Evolutionary conservation across 2,888 invertebrate species (phyloP), one percentile per base, ranked within the genome.

Genomic region (Drosophila dives): DNA sequence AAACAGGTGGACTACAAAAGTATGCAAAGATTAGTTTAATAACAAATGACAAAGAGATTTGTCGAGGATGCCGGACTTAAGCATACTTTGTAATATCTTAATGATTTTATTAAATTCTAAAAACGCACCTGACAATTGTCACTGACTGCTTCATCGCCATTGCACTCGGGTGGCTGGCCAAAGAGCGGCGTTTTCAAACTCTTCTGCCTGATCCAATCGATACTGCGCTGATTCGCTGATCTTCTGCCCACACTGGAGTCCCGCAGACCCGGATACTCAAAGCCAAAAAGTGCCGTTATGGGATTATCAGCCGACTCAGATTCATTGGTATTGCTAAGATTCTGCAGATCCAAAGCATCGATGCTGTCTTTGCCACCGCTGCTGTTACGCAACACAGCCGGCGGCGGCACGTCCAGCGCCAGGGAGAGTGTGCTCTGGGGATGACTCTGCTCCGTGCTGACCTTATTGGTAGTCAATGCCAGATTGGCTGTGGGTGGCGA

Each of bases 121-220:
- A 0, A 11, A 56, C 51, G 80, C 71, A 94, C 95, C 94, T 95
- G 95, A 70, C 95, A 95, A 49, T 94, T 94, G 0, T 90, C 90
- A 29, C 79, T 86, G 20, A 76, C 78, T 4, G 77, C 65, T 92
- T 87, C 72, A 91, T 94, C 81, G 91, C 94, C 79, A 92, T 93
- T 86, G 77, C 91, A 91, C 54, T 91, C 91, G 10, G 90, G 66
- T 90, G 94, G 29, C 91, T 94, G 91, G 0, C 92, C 91, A 36
- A 94, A 92, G 0, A 92, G 68, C 12, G 88, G 86, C 8, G 91
- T 78, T 32, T 79, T 85, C 10, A 90, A 61, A 5, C 76, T 84
- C 55, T 85, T 81, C 2, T 81, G 79, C 32, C 72, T 80, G 8
- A 89, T 78, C 82, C 86, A 87, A 1, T 88, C 87, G 26, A 86